Conservation (phyloP, 2,797 vertebrate species). For the Gymnocypris eckloni region DNA sequence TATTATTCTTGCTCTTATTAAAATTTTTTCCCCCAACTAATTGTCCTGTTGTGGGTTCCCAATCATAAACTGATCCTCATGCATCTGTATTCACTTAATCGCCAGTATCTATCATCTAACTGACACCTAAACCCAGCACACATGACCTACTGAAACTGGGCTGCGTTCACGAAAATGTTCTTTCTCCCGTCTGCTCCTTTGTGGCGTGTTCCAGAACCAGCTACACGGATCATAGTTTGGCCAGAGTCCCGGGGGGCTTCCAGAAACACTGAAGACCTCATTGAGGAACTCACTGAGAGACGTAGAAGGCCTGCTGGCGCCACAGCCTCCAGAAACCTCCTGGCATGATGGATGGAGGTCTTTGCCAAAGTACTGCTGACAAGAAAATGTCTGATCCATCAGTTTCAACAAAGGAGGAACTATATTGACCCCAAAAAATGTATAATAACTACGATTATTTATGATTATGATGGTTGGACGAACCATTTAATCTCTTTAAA, state of each 20-base stretch:
- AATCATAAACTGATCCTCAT: neutral
- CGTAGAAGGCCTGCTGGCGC: constrained; percentile 53
- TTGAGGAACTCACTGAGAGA: constrained; percentile 58
- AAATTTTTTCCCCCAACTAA: neutral
- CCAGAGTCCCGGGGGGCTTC: constrained; percentile 49
- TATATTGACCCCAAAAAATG: constrained; percentile 45
- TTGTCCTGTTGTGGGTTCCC: neutral
- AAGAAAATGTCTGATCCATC: constrained; percentile 34
- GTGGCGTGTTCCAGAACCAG: constrained; percentile 49
- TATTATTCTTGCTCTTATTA: neutral
- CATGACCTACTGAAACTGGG: constrained; percentile 47
- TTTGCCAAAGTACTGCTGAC: constrained; percentile 38
- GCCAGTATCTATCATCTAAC: constrained; percentile 23
- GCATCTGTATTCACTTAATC: constrained; percentile 11
- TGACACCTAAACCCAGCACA: constrained; percentile 42
- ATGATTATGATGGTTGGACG: constrained; percentile 39
- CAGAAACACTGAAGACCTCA: constrained; percentile 53
- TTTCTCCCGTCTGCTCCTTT: constrained; percentile 47
- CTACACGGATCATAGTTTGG: constrained; percentile 60
- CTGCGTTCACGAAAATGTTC: constrained; percentile 32
- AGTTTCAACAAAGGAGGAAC: constrained; percentile 30
- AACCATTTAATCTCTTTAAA: constrained; percentile 30
- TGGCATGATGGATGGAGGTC: constrained; percentile 60
- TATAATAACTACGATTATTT: constrained; percentile 15
- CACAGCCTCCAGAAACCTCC: constrained; percentile 55